phyloP scores from a whole-genome alignment of 2,797 vertebrate genomes.

The Arctocebus calabarensis region DNA sequence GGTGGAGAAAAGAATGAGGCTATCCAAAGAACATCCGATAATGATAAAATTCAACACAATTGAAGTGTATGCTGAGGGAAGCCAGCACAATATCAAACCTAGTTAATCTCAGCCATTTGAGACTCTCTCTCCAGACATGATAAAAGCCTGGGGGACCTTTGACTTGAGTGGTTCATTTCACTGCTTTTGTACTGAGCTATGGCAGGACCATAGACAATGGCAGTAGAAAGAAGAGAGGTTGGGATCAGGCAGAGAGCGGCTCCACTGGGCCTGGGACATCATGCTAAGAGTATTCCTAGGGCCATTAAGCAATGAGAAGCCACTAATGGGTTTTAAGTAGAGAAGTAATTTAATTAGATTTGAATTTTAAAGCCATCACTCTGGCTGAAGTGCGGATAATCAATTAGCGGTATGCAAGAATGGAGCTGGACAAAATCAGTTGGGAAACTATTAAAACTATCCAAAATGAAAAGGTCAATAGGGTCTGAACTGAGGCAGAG shows the following conservation, averaged over 20 bases:
- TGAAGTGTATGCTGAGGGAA: not conserved
- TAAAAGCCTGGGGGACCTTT: not conserved
- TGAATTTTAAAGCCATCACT: constrained; percentile 32
- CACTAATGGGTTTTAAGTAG: not conserved
- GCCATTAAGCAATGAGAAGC: not conserved
- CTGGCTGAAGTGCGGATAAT: not conserved
- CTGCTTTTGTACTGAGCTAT: not conserved
- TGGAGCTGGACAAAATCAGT: not conserved
- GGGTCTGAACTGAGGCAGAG: not conserved
- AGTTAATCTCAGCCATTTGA: constrained; percentile 10
- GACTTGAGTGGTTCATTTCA: not conserved
- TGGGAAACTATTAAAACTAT: constrained; percentile 40
- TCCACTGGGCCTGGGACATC: not conserved
- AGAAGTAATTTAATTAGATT: constrained; percentile 47
- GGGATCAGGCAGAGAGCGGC: not conserved
- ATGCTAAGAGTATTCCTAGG: not conserved
- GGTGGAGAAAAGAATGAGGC: constrained; percentile 42
- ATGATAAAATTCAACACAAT: constrained; percentile 27
- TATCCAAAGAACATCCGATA: constrained; percentile 33
- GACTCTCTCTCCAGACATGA: constrained; percentile 50
- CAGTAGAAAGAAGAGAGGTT: not conserved
- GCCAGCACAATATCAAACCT: not conserved
- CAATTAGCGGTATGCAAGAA: constrained; percentile 8
- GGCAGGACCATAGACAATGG: not conserved
- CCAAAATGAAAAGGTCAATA: not conserved